Base-by-base conservation (phyloP, 53 echinoderm and acorn worm species). In the Paelopatides confundens region DNA sequence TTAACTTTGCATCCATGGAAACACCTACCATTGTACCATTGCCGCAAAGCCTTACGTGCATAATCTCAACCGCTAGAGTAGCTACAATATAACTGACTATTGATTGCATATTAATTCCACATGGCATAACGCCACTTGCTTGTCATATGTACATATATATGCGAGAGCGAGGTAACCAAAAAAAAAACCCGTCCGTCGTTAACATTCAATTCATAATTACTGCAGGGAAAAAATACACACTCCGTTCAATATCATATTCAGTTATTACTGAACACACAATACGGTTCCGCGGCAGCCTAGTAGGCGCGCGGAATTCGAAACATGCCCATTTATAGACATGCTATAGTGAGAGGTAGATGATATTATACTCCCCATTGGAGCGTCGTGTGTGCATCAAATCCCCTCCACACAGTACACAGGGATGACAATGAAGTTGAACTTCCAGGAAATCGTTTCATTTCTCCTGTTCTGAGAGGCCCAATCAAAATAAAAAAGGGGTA, bases 271-370 rank as follows among this genome's bases (percentile, higher is more conserved):
- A 71, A 71, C 40, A 39, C 46, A 71, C 77, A 46, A 77, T 32
- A 79, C 79, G 53, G 79, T 30, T 51, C 53, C 52, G 79, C 53
- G 21, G 31, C 54, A 79, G 50, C 48, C 54, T 23, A 79, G 31
- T 50, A 50, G 50, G 51, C 79, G 79, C 79, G 79, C 79, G 79
- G 79, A 79, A 79, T 79, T 79, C 53, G 79, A 79, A 79, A 79
- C 79, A 79, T 79, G 79, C 28, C 79, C 79, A 79, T 79, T 79
- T 79, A 79, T 79, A 79, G 79, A 79, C 79, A 79, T 79, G 79
- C 50, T 51, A 49, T 53, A 27, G 32, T 14, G 6, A 35, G 67
- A 67, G 67, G 67, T 67, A 35, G 67, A 24, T 40, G 37, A 21
- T 40, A 18, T n/a, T n/a, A 24, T 43, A 40, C 76, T 76, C 79